A percentile compares a stretch with the other conserved stretches of the same genome.
phyloP scores from a whole-genome alignment of 2,797 vertebrate species.

The Diceros bicornis region DNA sequence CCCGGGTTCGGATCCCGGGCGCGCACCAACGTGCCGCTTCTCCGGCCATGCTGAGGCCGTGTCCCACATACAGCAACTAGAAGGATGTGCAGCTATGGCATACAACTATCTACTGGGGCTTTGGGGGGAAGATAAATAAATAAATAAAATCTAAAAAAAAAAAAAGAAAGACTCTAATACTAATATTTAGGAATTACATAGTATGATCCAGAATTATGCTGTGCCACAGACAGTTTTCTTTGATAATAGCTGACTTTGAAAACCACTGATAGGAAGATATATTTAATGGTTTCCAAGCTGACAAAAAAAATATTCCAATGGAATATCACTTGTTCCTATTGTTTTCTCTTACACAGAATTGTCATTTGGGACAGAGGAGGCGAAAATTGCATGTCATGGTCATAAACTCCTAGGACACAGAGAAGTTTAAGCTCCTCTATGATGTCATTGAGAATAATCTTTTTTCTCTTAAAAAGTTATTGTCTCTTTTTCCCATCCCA shows the following conservation, averaged over 20 bases:
- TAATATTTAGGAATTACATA: background rate
- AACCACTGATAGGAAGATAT: background rate
- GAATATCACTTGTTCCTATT: background rate
- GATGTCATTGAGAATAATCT: slow-evolving; percentile 22
- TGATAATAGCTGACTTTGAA: slow-evolving; percentile 40
- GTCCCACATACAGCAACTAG: too few species aligned
- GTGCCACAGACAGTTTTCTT: background rate
- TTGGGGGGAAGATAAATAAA: too few species aligned
- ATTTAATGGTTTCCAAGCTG: slow-evolving; percentile 28
- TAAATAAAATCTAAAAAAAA: too few species aligned
- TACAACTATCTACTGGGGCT: too few species aligned
- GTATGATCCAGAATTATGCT: background rate
- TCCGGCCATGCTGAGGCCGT: too few species aligned
- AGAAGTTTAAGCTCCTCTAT: background rate
- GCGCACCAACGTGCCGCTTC: too few species aligned
- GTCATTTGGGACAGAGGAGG: slow-evolving; percentile 30
- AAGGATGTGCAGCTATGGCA: too few species aligned
- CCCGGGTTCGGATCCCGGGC: too few species aligned
- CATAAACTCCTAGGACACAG: background rate
- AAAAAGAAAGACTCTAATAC: background rate
- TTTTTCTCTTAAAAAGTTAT: slow-evolving; percentile 37
- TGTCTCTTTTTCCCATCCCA: slow-evolving; percentile 74
- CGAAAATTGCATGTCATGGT: background rate
- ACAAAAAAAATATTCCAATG: background rate
- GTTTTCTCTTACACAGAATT: slow-evolving; percentile 25